Base-by-base conservation (phyloP, 2,888 invertebrate genomes). In the Hyalella azteca region DNA sequence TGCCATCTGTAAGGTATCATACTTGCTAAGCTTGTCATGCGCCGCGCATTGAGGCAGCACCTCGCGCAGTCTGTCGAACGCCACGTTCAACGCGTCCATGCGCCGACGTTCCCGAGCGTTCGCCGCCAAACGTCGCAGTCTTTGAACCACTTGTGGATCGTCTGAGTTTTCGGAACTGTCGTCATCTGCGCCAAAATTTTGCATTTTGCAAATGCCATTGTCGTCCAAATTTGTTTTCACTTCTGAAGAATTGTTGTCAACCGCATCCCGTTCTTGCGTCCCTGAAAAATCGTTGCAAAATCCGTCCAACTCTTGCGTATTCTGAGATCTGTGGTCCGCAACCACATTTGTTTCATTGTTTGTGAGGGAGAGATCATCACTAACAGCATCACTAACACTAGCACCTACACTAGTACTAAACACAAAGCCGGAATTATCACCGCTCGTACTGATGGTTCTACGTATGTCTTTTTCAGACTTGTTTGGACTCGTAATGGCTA, bases 41-140 rank as follows among this genome's bases (percentile, higher is more conserved):
- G 22, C 75, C 9, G 41, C 45, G 26, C 41, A 75, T 45, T 75
- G 75, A 41, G 75, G 75, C n/a, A 75, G 45, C n/a, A 75, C 75
- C 22, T 75, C 5, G 13, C 75, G 29, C 22, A 75, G 75, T 39
- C 45, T 75, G 19, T 75, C 75, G 29, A 75, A 75, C 22, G 75
- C 75, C n/a, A 75, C 75, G 75, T 75, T 75, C n/a, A 75, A 45
- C 13, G 75, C 75, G 45, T 75, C 75, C 75, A 75, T 75, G 4
- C 75, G 36, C 9, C 75, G 75, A 22, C 75, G 29, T 39, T 75
- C 75, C 45, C 75, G 5, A 13, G 75, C 75, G 75, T 75, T 75
- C 22, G 75, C 75, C 15, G 75, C 75, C 75, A 75, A 22, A 22
- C 75, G 75, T 4, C 75, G 40, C 75, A 75, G 41, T 41, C 45